Percentiles rank a stretch among this genome's conserved stretches.
Conservation (phyloP, 2,888 invertebrate species). For the Corbicula japonica region DNA sequence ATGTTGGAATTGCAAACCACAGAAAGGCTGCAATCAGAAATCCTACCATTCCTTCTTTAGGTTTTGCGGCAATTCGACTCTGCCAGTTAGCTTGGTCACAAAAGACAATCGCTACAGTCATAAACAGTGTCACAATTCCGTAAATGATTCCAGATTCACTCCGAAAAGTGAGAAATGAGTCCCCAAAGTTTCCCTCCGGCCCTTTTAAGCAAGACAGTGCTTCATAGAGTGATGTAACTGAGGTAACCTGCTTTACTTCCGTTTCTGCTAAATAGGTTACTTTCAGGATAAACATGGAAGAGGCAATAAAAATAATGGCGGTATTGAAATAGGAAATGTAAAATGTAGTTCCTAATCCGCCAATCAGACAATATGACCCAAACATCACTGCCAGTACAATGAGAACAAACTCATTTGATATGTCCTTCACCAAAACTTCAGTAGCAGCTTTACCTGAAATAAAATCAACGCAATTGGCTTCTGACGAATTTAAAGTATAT, state of each 20-base stretch:
- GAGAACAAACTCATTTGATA: constrained; percentile 77
- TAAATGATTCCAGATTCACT: constrained; percentile 76
- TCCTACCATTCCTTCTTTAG: constrained; percentile 81
- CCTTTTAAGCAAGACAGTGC: constrained; percentile 72
- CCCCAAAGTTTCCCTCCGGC: constrained; percentile 71
- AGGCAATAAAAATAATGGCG: constrained; percentile 77
- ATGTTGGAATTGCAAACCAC: constrained; percentile 84
- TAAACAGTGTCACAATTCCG: constrained; percentile 72
- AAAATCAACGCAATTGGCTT: not conserved
- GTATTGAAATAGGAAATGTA: constrained; percentile 84
- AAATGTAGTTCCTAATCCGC: constrained; percentile 83
- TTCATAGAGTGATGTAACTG: constrained; percentile 67
- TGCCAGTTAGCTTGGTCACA: constrained; percentile 85
- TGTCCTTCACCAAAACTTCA: constrained; percentile 75
- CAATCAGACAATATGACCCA: constrained; percentile 80
- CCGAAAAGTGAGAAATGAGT: constrained; percentile 77
- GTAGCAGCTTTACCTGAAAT: constrained; percentile 73
- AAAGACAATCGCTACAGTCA: constrained; percentile 72
- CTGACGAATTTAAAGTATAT: too few relatives aligned
- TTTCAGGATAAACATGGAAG: constrained; percentile 75
- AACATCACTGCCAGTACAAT: constrained; percentile 80
- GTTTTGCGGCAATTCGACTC: constrained; percentile 84
- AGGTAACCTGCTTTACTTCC: constrained; percentile 58
- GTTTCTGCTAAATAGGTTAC: constrained; percentile 69
- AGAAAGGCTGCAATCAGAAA: constrained; percentile 82